Evolutionary conservation across 2,888 invertebrate genomes (phyloP), one percentile per base, ranked within the genome.

Genomic region (Brassicogethes aeneus): DNA sequence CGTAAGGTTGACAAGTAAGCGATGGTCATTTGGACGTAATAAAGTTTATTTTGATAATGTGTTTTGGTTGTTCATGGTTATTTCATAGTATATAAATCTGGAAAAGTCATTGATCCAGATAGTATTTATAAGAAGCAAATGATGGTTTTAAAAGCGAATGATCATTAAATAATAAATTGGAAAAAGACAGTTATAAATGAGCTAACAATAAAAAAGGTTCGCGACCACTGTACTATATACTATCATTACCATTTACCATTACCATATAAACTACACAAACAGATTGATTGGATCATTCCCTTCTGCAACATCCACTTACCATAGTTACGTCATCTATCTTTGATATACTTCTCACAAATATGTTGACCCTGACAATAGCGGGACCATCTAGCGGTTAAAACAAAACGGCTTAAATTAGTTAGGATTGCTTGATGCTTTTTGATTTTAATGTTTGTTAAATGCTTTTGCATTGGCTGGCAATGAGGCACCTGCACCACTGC

Each of bases 261-360:
- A 57, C 57, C 59, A 60, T 58, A 56, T 59, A 60, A 57, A 47
- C 61, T 62, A 62, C 60, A 61, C 56, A 60, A 58, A 60, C 56
- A 61, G 55, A 56, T 52, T 50, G 44, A 45, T 44, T 47, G 50
- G 53, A 48, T 52, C 58, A 57, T 60, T 58, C 56, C 51, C 51
- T 56, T 53, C 43, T 50, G 46, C 53, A 59, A 59, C 58, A 66
- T 61, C 66, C 71, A 90, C 91, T 91, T 88, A 94, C 94, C 94
- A 94, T 94, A 65, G 91, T 93, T 75, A 94, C 92, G 80, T 94
- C 94, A 85, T 94, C 93, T 79, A 94, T 94, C 82, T 93, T 92
- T 77, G 92, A 91, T 79, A 95, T 91, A 87, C 93, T 94, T 82
- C 94, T 80, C 76, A 94, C 88, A 85, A 90, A 91, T 79, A 94